phyloP scores from a whole-genome alignment of 2,797 vertebrate genomes.

The Luscinia luscinia region DNA sequence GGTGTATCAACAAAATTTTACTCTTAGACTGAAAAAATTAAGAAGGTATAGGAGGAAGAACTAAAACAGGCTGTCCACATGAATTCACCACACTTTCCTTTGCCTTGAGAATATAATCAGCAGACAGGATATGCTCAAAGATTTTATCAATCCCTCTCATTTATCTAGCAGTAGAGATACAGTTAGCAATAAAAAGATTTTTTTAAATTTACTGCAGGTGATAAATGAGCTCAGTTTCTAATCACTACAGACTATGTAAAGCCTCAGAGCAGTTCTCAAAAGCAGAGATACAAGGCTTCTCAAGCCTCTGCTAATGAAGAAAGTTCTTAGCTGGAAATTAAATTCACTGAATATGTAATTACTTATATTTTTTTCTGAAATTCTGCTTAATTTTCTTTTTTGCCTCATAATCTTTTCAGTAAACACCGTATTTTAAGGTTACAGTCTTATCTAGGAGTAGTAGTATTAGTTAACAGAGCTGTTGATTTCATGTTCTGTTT shows the following conservation, averaged over 20 bases:
- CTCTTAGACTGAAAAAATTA: neutral
- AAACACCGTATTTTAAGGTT: neutral
- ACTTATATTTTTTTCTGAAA: neutral
- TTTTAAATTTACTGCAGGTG: neutral
- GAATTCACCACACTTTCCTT: neutral
- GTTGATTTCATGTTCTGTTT: neutral
- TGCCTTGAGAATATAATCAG: neutral
- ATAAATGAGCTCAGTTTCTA: neutral
- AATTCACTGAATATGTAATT: neutral
- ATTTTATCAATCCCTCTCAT: neutral
- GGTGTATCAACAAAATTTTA: neutral
- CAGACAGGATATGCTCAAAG: neutral
- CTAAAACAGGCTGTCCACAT: neutral
- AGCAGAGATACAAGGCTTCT: neutral
- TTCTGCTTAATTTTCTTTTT: neutral
- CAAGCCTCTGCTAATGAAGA: neutral
- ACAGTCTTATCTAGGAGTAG: neutral
- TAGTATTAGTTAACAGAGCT: neutral
- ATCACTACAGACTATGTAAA: neutral
- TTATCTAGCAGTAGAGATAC: neutral
- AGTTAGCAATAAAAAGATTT: neutral
- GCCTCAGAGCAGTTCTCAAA: neutral
- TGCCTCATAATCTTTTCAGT: neutral
- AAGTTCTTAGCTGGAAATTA: neutral
- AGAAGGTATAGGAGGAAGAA: neutral